Evolutionary conservation across 2,888 invertebrate genomes (phyloP), one percentile per base, ranked within the genome.

Genomic region (Melieria picta): DNA sequence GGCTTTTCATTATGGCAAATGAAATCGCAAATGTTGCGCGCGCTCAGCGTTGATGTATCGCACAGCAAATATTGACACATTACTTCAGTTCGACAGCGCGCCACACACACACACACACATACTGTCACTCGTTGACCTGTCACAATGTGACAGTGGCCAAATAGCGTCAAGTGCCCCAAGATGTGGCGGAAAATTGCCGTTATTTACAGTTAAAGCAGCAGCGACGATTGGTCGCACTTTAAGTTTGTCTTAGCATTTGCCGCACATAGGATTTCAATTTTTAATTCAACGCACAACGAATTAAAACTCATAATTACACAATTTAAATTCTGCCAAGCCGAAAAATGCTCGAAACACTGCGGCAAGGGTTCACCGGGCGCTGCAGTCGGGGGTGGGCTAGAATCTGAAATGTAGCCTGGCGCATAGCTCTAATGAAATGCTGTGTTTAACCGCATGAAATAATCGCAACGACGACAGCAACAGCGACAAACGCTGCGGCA

Each of bases 401-500:
- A 60, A 45, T 45, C 7, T 60, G 0, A 5, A 11, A n/a, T 45
- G 7, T n/a, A n/a, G n/a, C 4, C n/a, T 43, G 13, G 13, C 42
- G 3, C 10, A 13, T 57, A 1, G 7, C n/a, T 16, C 7, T 43
- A 9, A 58, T 5, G 43, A 42, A 16, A 30, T 47, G 56, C 60
- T 43, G 50, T 80, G 81, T 77, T 79, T 80, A 82, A 82, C 80
- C 82, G 81, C 81, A 80, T 81, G 80, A 81, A 81, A 80, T 82
- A 81, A 82, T 82, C 81, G 1, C 50, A 69, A 11, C 61, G 55
- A 7, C 69, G 46, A 52, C 16, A 13, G 13, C 30, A 11, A 42
- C 60, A 50, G 48, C n/a, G n/a, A n/a, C n/a, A n/a, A n/a, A n/a
- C n/a, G n/a, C n/a, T n/a, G n/a, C 9, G 13, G n/a, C 30, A 30